Evolutionary conservation across 2,113 vertebrate species (phyloP).

Genomic region (Triplophysa siluroides): DNA sequence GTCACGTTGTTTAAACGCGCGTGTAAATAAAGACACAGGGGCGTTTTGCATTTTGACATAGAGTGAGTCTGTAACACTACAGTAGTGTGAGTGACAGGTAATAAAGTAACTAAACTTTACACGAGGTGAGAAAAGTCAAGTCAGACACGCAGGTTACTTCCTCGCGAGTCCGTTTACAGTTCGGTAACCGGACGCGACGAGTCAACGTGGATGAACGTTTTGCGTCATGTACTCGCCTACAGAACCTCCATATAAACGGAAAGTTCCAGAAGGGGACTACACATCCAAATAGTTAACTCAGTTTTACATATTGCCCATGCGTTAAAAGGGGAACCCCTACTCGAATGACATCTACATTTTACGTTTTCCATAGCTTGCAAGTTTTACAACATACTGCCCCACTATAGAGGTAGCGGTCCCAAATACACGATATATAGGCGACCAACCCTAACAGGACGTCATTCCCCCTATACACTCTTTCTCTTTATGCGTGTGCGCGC

Average conservation of each 20-base stretch:
- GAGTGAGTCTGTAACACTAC: too few relatives aligned
- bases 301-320: background rate
- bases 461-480: background rate
- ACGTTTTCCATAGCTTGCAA: background rate
- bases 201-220: background rate
- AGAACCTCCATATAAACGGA: background rate
- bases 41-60: too few relatives aligned
- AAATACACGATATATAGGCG: background rate
- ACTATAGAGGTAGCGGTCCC: background rate
- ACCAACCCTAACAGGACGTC: background rate
- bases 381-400: background rate
- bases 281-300: background rate
- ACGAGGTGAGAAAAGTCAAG: background rate
- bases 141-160: background rate
- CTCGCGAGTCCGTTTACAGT: background rate
- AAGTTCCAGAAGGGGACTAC: conserved; percentile 3
- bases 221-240: background rate
- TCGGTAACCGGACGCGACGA: background rate
- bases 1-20: too few relatives aligned
- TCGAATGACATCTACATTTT: background rate
- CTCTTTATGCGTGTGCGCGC: background rate
- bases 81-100: background rate
- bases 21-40: too few relatives aligned
- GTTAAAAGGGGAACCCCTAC: background rate
- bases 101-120: background rate